Base-by-base conservation (phyloP, 2,888 invertebrate genomes). In the Phyllotreta striolata region DNA sequence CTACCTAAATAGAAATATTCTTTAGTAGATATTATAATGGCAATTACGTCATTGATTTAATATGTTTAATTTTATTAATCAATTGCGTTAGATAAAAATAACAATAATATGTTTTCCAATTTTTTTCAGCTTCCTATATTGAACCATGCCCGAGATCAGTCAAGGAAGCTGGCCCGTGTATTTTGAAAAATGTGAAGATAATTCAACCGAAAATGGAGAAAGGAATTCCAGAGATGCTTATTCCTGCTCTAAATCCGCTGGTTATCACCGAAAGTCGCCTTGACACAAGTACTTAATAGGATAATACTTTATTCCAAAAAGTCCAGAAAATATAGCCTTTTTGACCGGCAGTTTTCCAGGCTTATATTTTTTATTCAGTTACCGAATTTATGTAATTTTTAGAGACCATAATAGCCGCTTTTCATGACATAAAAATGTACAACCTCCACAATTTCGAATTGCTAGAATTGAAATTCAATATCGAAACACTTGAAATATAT, bases 161-260 rank as follows among this genome's bases (percentile, higher is more conserved):
- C 73, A 84, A 84, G 0, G 83, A 87, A 4, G 74, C 91, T 41
- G 84, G 85, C 72, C 82, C 82, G 1, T 91, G 91, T 73, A 84
- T 88, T 0, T 81, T 81, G 66, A 78, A 84, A 13, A 86, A 86
- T 0, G 81, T 91, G 0, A 86, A 89, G 55, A 76, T 77, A 0
- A 79, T 91, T 64, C 82, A 84, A 55, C 85, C 87, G 0, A 80
- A 85, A 41, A 77, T 91, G n/a, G 80, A 79, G 0, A 66, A 77
- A 0, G 91, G 91, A 1, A 87, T 91, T 56, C 85, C 87, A 0
- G 88, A 87, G 70, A 79, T 91, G 0, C 82, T 84, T 8, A 86
- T 91, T 51, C 91, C 91, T 0, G 80, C 86, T 0, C 82, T 89
- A 67, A 89, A 91, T 64, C 91, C 91, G 0, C 83, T 91, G 66